These are phyloP conservation scores for Marmota monax DNA, from an alignment of 2,113 vertebrate species.

Conservation along the genomic window DNA sequence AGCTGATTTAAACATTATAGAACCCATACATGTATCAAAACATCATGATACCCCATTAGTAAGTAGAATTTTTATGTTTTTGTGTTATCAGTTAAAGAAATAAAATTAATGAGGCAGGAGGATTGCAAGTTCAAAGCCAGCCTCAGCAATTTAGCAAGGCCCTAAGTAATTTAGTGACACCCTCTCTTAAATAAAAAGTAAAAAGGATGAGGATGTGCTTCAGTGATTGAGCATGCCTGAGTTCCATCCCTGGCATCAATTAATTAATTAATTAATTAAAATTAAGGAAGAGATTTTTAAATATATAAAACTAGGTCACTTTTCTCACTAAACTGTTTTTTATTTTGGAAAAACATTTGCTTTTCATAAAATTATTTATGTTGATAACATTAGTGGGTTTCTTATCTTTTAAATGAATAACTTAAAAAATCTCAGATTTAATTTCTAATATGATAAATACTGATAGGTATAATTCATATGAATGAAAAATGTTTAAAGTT, in stretches of 20 bases:
- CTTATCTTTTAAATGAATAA: neutral
- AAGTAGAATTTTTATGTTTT: neutral
- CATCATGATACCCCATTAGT: neutral
- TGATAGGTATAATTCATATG: neutral
- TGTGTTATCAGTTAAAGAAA: neutral
- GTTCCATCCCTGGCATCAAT: too few species aligned
- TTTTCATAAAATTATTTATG: neutral
- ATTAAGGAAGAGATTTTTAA: neutral
- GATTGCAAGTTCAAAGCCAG: too few species aligned
- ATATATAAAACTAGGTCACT: neutral
- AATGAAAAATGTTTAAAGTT: neutral
- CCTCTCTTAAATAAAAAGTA: too few species aligned
- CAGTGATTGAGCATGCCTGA: too few species aligned
- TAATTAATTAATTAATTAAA: too few species aligned
- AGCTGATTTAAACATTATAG: neutral
- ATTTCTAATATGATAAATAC: neutral
- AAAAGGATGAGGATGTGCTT: too few species aligned
- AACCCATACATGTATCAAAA: neutral
- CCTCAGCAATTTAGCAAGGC: too few species aligned
- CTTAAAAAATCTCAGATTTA: neutral
- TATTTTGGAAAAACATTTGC: neutral
- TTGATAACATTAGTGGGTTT: neutral
- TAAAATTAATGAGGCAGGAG: neutral
- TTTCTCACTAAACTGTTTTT: neutral
- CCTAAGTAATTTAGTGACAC: too few species aligned